Evolutionary conservation across 2,888 invertebrate species (phyloP), one percentile per base, ranked within the genome.

Genomic region (Petrophora chlorosata): DNA sequence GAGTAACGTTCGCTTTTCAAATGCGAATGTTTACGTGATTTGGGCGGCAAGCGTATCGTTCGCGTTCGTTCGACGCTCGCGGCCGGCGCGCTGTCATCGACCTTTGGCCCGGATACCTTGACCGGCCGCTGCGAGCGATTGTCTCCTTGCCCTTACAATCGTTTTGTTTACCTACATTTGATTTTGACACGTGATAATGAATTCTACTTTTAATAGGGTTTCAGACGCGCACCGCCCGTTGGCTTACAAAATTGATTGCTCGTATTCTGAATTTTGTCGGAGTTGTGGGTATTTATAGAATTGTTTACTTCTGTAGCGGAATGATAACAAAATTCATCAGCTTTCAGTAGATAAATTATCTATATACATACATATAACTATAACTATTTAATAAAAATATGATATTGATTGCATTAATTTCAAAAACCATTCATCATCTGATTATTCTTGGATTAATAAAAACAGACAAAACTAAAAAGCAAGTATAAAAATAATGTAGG

Each of bases 41-140:
- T 84, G 81, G 84, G 82, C 82, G 85, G 82, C 71, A 76, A 77
- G 67, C 68, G 64, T 67, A 65, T 66, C 63, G 63, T 67, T 58
- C 60, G 52, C 63, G 63, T 67, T 58, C 60, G 52, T 67, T 58
- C 61, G 49, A 63, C 64, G 58, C 55, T 40, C 39, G 43, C 36
- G 34, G 64, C 67, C 55, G 64, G 28, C 69, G 29, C 68, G 75
- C 85, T 88, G 89, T 87, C 89, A 85, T 85, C 86, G 89, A 90
- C 89, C 89, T 90, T 88, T 90, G 87, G 78, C 88, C 87, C 82
- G 84, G 82, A 90, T 87, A 90, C 88, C 89, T 90, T 90, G 89
- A 90, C 89, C 89, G 85, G 81, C 73, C 83, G 80, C 66, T 67
- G 65, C 67, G 72, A 76, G 70, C 79, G 80, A 50, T 80, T 84